A percentile compares a stretch with the other conserved stretches of the same genome.
phyloP scores from a whole-genome alignment of 1,140 invertebrate species.

The Eurytemora carolleeae region DNA sequence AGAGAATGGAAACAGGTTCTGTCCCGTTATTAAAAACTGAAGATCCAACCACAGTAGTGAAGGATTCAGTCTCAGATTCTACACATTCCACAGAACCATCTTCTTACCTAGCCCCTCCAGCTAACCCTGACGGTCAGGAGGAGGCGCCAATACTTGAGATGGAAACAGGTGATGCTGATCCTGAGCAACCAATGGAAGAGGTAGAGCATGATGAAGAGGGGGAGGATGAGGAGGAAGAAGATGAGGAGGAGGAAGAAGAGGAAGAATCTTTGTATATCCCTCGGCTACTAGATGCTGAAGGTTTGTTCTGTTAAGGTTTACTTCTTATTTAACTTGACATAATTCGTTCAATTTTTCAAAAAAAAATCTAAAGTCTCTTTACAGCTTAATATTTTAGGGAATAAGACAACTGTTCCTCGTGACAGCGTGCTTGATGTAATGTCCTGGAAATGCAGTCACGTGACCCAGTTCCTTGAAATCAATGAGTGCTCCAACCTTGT shows the following conservation, averaged over 20 bases:
- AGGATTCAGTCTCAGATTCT: not conserved
- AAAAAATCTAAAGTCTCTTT: conserved; percentile 3
- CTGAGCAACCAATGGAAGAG: no score
- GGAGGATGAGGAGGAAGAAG: conserved; percentile 18
- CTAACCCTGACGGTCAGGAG: conserved; percentile 10
- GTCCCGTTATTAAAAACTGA: no score
- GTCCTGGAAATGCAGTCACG: conserved; percentile 59
- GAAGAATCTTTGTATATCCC: not conserved
- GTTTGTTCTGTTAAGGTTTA: conserved; percentile 25
- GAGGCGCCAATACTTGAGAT: conserved; percentile 12
- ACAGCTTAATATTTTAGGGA: conserved; percentile 14
- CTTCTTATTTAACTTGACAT: conserved; percentile 22
- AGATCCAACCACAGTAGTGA: no score
- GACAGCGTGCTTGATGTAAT: conserved; percentile 28
- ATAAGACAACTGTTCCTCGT: conserved; percentile 14
- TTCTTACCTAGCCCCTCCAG: conserved; percentile 24
- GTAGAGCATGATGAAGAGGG: conserved; percentile 14
- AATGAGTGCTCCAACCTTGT: conserved; percentile 77
- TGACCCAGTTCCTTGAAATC: conserved; percentile 60
- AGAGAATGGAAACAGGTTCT: not conserved
- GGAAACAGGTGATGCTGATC: not conserved
- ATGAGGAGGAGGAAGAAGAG: not conserved
- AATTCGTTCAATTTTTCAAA: not conserved
- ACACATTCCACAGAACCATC: not conserved
- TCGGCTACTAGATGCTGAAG: conserved; percentile 3